Conservation (phyloP, 2,797 vertebrate species). For the Melanotaenia maccullochi region DNA sequence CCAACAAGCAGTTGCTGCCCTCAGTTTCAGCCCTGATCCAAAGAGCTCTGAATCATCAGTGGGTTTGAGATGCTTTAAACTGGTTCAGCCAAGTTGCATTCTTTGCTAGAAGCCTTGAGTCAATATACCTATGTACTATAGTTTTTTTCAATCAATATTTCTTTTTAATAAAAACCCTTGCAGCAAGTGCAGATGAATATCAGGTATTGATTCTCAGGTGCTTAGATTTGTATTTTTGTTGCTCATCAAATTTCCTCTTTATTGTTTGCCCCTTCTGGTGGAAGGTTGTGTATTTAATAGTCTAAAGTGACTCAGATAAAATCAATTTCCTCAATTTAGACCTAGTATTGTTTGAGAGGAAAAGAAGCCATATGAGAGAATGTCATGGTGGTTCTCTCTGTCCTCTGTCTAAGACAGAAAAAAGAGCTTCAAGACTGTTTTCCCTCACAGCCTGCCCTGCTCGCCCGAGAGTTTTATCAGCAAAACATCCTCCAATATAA, state of each 20-base stretch:
- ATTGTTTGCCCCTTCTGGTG: constrained; percentile 17
- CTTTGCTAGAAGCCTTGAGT: constrained; percentile 19
- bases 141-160: constrained; percentile 27
- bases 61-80: constrained; percentile 40
- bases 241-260: constrained; percentile 14
- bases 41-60: constrained; percentile 27
- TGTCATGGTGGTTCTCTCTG: constrained; percentile 50
- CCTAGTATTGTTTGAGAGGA: constrained; percentile 45
- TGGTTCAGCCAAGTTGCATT: constrained; percentile 39
- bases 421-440: constrained; percentile 34
- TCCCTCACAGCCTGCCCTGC: constrained; percentile 32
- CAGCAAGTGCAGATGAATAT: constrained; percentile 49
- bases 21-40: constrained; percentile 30
- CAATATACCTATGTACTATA: constrained; percentile 36
- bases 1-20: constrained; percentile 34
- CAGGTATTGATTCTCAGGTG: constrained; percentile 63
- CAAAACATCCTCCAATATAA: constrained; percentile 41
- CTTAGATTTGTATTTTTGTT: constrained; percentile 38
- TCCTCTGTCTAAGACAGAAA: constrained; percentile 36
- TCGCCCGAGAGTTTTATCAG: constrained; percentile 49
- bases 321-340: constrained; percentile 36
- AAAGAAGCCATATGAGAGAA: constrained; percentile 59
- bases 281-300: constrained; percentile 20
- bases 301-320: constrained; percentile 25
- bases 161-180: constrained; percentile 20